Conservation (phyloP, 2,888 invertebrate genomes). For the Hyalella azteca region DNA sequence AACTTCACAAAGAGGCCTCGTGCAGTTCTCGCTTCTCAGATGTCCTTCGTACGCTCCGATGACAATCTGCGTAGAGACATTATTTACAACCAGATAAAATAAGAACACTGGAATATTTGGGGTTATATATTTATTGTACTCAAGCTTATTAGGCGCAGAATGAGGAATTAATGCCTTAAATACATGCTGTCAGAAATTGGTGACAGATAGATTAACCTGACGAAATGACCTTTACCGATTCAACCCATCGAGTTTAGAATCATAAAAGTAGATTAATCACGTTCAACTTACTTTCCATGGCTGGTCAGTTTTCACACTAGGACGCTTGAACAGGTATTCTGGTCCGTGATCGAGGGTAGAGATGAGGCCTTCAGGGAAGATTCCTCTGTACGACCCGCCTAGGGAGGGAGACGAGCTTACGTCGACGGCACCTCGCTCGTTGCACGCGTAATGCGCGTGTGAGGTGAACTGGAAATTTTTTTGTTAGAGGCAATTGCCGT, state of each 20-base stretch:
- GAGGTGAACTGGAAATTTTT: conserved; percentile 48
- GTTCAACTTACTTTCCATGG: conserved; percentile 16
- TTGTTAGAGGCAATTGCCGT: too few relatives aligned
- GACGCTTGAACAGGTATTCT: not conserved
- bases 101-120: too few relatives aligned
- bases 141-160: too few relatives aligned
- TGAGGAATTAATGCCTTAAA: too few relatives aligned
- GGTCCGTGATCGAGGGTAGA: conserved; percentile 38
- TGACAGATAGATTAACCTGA: too few relatives aligned
- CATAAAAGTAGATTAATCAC: too few relatives aligned
- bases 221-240: not conserved
- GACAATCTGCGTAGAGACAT: not conserved
- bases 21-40: not conserved
- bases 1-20: not conserved
- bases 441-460: conserved; percentile 46
- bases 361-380: conserved; percentile 47
- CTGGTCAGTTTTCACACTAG: not conserved
- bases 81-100: too few relatives aligned
- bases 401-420: conserved; percentile 12
- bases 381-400: conserved; percentile 50
- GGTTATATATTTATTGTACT: not conserved
- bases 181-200: too few relatives aligned
- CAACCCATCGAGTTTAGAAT: not conserved
- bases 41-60: conserved; percentile 1
- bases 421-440: conserved; percentile 41